Percentiles rank a stretch among this genome's conserved stretches.
Conservation (phyloP, 2,113 vertebrate genomes). For the Orcinus orca region DNA sequence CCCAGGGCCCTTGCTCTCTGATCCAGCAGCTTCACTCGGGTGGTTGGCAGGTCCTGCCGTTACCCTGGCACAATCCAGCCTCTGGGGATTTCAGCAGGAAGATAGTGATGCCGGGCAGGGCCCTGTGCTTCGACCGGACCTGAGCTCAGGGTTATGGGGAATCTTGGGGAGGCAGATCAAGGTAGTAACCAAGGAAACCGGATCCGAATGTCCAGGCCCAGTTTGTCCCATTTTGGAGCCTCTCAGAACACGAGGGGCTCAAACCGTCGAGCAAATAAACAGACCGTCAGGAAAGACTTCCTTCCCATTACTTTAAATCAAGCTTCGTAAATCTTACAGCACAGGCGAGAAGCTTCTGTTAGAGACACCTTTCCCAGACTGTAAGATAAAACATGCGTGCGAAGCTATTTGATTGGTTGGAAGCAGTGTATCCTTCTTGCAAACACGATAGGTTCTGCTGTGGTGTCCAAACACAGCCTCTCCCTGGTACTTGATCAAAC, state of each 20-base stretch:
- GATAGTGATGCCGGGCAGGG: too few relatives aligned
- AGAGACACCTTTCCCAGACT: accelerated
- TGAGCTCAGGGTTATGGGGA: not conserved
- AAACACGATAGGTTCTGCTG: accelerated
- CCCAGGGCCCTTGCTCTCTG: too few relatives aligned
- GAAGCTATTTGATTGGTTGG: accelerated
- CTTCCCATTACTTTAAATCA: accelerated
- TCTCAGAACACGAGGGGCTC: accelerated
- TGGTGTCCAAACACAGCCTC: too few relatives aligned
- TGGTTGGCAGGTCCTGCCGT: accelerated
- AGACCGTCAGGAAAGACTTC: accelerated
- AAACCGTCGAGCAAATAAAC: accelerated
- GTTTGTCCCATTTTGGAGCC: accelerated
- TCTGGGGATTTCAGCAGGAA: not conserved
- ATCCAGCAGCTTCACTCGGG: accelerated
- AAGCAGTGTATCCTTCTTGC: accelerated
- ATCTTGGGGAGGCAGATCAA: accelerated
- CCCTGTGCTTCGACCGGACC: accelerated
- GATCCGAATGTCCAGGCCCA: accelerated
- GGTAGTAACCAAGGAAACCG: not conserved
- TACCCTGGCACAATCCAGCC: accelerated
- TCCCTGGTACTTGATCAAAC: accelerated
- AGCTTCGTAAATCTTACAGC: too few relatives aligned
- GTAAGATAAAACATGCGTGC: accelerated
- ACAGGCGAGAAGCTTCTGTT: accelerated